Percentiles rank a stretch among this genome's conserved stretches.
phyloP scores from a whole-genome alignment of 37 sponge, comb jelly and placozoan species.

The Hormiphora californensis region DNA sequence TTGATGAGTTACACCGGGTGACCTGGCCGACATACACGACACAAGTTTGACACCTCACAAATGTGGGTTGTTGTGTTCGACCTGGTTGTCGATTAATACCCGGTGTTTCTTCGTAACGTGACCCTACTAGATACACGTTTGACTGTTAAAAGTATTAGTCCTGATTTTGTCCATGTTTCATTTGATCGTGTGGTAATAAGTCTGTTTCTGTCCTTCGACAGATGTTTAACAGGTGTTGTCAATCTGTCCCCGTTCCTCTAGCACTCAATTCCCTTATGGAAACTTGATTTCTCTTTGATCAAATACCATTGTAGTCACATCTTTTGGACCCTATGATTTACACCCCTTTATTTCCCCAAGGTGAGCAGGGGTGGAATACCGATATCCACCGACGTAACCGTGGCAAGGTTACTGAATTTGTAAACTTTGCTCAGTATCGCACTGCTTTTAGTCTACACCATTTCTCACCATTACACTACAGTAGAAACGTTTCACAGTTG shows the following conservation, averaged over 20 bases:
- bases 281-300: neutral
- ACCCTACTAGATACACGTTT: constrained; percentile 8
- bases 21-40: neutral
- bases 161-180: neutral
- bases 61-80: neutral
- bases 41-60: neutral
- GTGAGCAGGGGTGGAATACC: neutral
- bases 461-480: neutral
- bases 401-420: neutral
- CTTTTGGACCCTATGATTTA: neutral
- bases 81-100: neutral
- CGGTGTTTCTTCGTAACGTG: neutral
- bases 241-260: neutral
- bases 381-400: neutral
- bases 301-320: neutral
- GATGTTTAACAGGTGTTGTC: neutral
- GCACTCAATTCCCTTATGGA: neutral
- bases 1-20: neutral
- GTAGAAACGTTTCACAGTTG: constrained; percentile 58
- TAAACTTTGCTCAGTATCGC: neutral
- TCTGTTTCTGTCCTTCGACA: neutral
- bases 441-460: neutral
- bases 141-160: neutral
- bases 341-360: neutral
- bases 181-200: neutral